Evolutionary conservation across 2,888 invertebrate species (phyloP).

Genomic region (Sialis fuliginosa): DNA sequence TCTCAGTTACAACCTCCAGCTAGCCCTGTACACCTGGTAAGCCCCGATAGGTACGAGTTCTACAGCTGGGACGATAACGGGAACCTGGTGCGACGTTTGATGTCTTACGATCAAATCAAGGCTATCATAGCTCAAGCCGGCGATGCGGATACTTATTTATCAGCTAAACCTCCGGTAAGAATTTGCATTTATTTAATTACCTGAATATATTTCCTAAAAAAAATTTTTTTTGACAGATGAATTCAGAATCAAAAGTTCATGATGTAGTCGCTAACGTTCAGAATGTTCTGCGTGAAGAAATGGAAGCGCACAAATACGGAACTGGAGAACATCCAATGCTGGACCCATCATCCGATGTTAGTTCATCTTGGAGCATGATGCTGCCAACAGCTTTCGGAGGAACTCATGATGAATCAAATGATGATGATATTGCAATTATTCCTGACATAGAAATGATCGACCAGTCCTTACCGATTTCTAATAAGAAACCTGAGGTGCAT

Average conservation of each 20-base stretch:
- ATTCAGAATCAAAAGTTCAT: conserved; percentile 50
- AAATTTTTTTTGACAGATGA: conserved; percentile 12
- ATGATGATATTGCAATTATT: conserved; percentile 30
- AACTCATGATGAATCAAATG: conserved; percentile 32
- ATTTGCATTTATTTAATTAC: neutral
- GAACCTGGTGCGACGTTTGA: conserved; percentile 61
- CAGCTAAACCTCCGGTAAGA: no score
- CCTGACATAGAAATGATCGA: conserved; percentile 25
- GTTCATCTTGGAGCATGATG: conserved; percentile 65
- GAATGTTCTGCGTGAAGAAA: conserved; percentile 63
- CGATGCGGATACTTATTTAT: conserved; percentile 30
- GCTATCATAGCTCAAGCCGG: conserved; percentile 71
- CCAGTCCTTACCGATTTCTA: conserved; percentile 1
- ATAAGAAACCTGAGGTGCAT: neutral
- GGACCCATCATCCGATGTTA: conserved; percentile 49
- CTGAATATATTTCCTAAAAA: conserved; percentile 6
- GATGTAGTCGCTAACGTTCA: conserved; percentile 71
- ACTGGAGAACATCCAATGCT: conserved; percentile 27
- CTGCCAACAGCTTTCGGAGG: conserved; percentile 64
- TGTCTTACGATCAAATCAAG: conserved; percentile 73
- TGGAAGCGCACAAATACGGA: conserved; percentile 38
- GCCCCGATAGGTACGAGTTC: conserved; percentile 73
- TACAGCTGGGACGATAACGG: conserved; percentile 75
- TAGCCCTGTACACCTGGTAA: conserved; percentile 63
- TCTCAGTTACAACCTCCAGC: conserved; percentile 34